Evolutionary conservation across 2,113 vertebrate genomes (phyloP), one percentile per base, ranked within the genome.

Genomic region (Salvator merianae): DNA sequence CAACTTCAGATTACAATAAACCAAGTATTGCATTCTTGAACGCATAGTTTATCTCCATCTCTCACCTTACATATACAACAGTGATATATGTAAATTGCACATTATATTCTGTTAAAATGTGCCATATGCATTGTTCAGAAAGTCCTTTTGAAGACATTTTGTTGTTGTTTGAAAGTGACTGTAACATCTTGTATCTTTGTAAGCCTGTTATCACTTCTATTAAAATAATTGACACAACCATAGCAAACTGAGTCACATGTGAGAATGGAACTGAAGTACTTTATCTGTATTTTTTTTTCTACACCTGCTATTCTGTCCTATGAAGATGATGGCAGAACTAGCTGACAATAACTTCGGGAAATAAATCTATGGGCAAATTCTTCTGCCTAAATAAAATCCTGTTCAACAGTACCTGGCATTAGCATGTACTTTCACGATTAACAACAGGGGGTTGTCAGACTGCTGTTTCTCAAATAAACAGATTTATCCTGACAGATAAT

Each of bases 401-500:
- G 91, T 82, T 82, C 92, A 93, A 94, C 38, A 80, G 88, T 94
- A 94, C 91, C 93, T 93, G 88, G 89, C 85, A 94, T 53, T 83
- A 93, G 76, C 86, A 88, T 94, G 90, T 93, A 94, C 91, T 93
- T 93, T 94, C 89, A 87, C 81, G 93, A 95, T 95, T 95, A 96
- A 93, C 93, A 94, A 88, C 90, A 89, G 91, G 91, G 91, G 91
- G 77, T 89, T 95, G 93, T 95, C 94, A 93, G 91, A 88, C 85
- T 93, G 91, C 90, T 92, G 82, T 93, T 93, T 94, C 90, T 93
- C 91, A 95, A 96, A 96, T 94, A 95, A 95, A 94, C 93, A 94
- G 92, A 96, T 96, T 96, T 94, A 94, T 91, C 88, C 90, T 94
- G 92, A 95, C 96, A 96, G 94, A 95, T 95, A 94, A 95, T 95